Conservation (phyloP, 2,113 vertebrate species). For the Megaleporinus macrocephalus region DNA sequence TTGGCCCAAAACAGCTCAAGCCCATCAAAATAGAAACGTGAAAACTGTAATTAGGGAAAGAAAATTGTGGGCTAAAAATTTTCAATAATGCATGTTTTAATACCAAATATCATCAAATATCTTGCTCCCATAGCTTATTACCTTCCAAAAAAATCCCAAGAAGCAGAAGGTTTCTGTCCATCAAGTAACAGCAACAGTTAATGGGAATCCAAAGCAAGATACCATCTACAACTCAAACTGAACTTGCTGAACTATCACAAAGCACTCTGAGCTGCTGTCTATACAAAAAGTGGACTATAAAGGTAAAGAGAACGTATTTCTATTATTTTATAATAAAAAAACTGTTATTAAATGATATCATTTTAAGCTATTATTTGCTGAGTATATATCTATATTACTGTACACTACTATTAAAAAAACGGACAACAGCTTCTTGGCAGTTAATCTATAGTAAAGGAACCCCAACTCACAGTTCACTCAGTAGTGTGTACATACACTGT, state of each 20-base stretch:
- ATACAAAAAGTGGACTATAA: no score
- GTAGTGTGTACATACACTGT: neutral
- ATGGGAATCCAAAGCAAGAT: no score
- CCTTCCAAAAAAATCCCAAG: no score
- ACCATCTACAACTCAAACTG: no score
- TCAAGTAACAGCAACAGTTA: no score
- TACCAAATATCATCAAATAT: no score
- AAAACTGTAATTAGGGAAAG: neutral
- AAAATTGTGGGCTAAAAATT: neutral
- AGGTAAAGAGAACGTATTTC: no score
- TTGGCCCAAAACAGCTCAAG: neutral
- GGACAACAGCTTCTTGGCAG: neutral
- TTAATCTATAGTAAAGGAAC: neutral
- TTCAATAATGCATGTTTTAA: neutral
- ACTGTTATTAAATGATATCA: neutral
- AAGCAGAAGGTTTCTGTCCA: no score
- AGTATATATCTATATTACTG: neutral
- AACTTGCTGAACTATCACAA: no score
- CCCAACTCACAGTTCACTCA: slow-evolving; percentile 29
- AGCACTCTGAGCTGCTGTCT: no score
- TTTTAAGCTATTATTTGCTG: neutral
- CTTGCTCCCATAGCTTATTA: no score
- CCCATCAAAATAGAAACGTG: no score
- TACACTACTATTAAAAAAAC: neutral
- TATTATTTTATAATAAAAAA: neutral